Base-by-base conservation (phyloP, 2,113 vertebrate species). In the Cervus canadensis region DNA sequence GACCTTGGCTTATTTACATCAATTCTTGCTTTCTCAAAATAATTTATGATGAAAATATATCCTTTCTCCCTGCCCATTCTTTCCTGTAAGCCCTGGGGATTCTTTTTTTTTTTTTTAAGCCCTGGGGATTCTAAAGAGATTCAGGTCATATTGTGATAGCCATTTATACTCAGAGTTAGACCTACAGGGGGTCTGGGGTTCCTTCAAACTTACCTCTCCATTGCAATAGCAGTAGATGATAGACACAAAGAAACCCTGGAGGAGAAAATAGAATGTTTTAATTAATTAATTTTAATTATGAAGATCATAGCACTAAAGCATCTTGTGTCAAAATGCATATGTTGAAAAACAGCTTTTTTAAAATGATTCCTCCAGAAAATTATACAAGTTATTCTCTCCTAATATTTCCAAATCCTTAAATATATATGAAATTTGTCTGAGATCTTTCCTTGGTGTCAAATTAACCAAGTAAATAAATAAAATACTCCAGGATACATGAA, bases 171-270 rank as follows among this genome's bases (percentile, higher is more conserved):
- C 12, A 5, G 30, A 52, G 74, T 9, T 43, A 17, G 36, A 45
- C 16, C 30, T 88, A 30, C 36, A 50, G 25, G 30, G 10, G 15
- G 11, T 30, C 26, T 9, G 3, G n/a, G 13, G 3, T 26, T 21
- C 62, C 74, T 74, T 59, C 71, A 36, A 6, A 98, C 99, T 99
- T 98, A 99, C 99, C 99, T 99, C 99, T 96, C 99, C 99, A 17
- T 99, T 99, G 98, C 99, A 99, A 98, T 99, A 99, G 96, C 99
- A 99, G 88, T 99, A 99, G 97, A 99, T 99, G 76, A 99, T 99
- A 13, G 99, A 99, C 94, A 99, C 99, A 97, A 99, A 99, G 97
- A 99, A 99, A 21, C 99, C 99, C 99, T 99, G 98, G 15, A 97
- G 54, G 79, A 98, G 52, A 84, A 56, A 56, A 84, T 26, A 84